These are phyloP conservation scores for Leptopilina syphax DNA, from an alignment of 2,888 invertebrate genomes.

Conservation along the genomic window DNA sequence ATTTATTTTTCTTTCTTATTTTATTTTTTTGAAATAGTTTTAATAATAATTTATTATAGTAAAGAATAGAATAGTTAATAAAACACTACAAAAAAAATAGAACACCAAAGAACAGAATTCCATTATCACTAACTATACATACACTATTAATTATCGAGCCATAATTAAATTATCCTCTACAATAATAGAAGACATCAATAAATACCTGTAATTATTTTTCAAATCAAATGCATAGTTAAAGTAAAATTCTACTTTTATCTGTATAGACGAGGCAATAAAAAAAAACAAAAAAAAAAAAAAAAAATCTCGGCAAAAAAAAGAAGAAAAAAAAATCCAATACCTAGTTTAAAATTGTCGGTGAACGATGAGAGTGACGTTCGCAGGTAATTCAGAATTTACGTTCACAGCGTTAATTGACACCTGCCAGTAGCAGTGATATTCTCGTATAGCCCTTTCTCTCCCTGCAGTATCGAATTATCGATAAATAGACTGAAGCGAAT, in stretches of 20 bases:
- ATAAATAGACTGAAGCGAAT: conserved; percentile 28
- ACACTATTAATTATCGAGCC: neutral
- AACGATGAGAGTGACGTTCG: conserved; percentile 37
- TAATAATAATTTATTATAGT: too few relatives aligned
- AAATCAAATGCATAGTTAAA: conserved; percentile 1
- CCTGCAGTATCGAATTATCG: conserved; percentile 32
- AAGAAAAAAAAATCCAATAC: conserved; percentile 6
- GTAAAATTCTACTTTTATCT: neutral
- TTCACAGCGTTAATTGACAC: conserved; percentile 32
- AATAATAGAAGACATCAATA: neutral
- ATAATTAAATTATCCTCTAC: neutral
- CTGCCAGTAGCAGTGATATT: conserved; percentile 40
- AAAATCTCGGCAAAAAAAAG: neutral
- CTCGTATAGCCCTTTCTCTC: conserved; percentile 34
- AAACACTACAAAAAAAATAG: too few relatives aligned
- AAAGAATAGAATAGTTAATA: too few relatives aligned
- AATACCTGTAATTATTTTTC: neutral
- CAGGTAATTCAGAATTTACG: conserved; percentile 38
- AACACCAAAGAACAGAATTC: too few relatives aligned
- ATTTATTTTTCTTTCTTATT: too few relatives aligned
- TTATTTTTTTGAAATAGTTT: too few relatives aligned
- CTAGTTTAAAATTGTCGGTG: conserved; percentile 29
- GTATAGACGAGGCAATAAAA: too few relatives aligned
- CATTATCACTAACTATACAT: too few relatives aligned
- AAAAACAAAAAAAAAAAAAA: neutral